Percentiles rank a stretch among this genome's conserved stretches.
phyloP scores from a whole-genome alignment of 2,113 vertebrate genomes.

The Chitala chitala region DNA sequence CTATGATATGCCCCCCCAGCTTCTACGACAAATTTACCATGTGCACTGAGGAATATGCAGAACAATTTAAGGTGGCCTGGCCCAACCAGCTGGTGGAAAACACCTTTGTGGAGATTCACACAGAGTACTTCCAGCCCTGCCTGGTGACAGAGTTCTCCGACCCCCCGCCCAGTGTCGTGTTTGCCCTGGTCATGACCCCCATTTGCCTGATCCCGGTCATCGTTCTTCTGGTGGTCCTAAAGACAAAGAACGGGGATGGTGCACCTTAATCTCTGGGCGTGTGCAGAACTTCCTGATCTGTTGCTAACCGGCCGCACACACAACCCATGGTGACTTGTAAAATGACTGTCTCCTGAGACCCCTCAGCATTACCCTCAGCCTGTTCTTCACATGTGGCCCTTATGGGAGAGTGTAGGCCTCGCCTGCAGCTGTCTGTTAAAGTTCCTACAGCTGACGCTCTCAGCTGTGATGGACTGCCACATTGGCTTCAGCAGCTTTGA shows the following conservation, averaged over 20 bases:
- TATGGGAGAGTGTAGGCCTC: background rate
- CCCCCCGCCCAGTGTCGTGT: constrained; percentile 74
- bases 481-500: no score
- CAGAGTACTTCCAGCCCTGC: constrained; percentile 55
- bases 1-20: constrained; percentile 37
- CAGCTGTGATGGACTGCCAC: no score
- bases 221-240: constrained; percentile 82
- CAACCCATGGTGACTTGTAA: background rate
- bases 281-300: background rate
- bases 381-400: background rate
- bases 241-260: constrained; percentile 81
- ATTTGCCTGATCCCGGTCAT: constrained; percentile 90
- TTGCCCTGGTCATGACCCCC: constrained; percentile 84
- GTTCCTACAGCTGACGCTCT: no score
- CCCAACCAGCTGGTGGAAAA: constrained; percentile 60
- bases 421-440: no score
- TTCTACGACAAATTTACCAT: constrained; percentile 55
- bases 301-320: background rate
- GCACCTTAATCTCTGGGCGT: constrained; percentile 53
- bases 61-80: constrained; percentile 59
- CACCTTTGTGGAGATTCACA: constrained; percentile 57
- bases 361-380: background rate
- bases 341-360: background rate
- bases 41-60: constrained; percentile 56
- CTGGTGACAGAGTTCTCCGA: constrained; percentile 64